Evolutionary conservation across 37 sponge, comb jelly and placozoan genomes (phyloP).

Genomic region (Agelas oroides): DNA sequence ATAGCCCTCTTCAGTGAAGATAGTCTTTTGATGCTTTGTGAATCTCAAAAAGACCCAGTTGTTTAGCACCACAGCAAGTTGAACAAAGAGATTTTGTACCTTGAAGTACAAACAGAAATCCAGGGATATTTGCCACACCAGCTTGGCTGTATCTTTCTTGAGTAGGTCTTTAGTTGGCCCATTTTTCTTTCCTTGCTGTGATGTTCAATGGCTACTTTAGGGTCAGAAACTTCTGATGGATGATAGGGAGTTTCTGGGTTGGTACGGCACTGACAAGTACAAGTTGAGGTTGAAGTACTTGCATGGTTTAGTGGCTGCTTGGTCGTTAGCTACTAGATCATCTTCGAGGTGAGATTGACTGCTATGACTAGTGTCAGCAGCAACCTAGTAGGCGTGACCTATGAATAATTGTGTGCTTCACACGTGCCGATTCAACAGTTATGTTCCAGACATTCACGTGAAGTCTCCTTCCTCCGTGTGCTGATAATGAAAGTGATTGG

Average conservation of each 20-base stretch:
- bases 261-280: slow-evolving; percentile 47
- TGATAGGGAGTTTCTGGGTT: slow-evolving; percentile 33
- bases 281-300: too few relatives aligned
- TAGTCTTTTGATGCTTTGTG: not conserved
- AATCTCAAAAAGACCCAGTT: slow-evolving; percentile 18
- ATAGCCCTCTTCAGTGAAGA: slow-evolving; percentile 42
- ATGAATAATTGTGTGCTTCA: too few relatives aligned
- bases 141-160: slow-evolving; percentile 49
- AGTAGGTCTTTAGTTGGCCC: slow-evolving; percentile 39
- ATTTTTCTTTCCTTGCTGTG: slow-evolving; percentile 7
- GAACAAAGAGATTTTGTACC: slow-evolving; percentile 39
- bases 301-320: too few relatives aligned
- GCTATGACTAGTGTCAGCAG: too few relatives aligned
- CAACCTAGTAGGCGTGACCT: too few relatives aligned
- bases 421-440: too few relatives aligned
- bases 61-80: too few relatives aligned
- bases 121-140: slow-evolving; percentile 62
- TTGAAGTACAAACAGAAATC: slow-evolving; percentile 56
- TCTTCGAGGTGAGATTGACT: too few relatives aligned
- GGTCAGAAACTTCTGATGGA: slow-evolving; percentile 10
- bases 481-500: too few relatives aligned
- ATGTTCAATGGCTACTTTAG: slow-evolving; percentile 10
- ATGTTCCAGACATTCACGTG: too few relatives aligned
- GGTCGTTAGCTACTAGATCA: too few relatives aligned
- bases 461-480: too few relatives aligned